Evolutionary conservation across 1,140 invertebrate species (phyloP), one percentile per base, ranked within the genome.

Genomic region (Brachionus koreanus): DNA sequence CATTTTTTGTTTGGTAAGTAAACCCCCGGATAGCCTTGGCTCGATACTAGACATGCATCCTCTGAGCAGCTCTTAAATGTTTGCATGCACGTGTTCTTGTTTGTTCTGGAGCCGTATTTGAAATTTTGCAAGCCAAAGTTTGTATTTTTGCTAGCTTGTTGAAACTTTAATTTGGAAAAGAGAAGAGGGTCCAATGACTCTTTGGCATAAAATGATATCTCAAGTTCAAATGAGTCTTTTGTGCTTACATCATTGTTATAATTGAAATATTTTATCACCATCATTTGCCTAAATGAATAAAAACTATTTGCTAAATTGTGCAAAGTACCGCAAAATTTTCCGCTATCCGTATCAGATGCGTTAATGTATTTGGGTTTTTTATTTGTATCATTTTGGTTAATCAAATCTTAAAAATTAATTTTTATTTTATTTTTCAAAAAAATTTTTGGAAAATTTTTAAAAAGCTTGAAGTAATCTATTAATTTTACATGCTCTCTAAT

Each of bases 101-200:
- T 43, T 42, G 49, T 12, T 19, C 10, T 37, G 2, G 12, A 25
- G 16, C 69, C 69, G 43, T 74, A 74, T 12, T 74, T 74, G 12
- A 74, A 61, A 25, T 79, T 25, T 57, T n/a, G 1, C 13, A 57
- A 25, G 12, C 23, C 29, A 42, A 79, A 65, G 12, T 49, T 69
- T 10, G 10, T 42, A 16, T 65, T 57, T 79, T 61, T 37, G 10
- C 57, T 37, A 35, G 16, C 23, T 79, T 39, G 39, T 23, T 65
- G 49, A 16, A 33, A 79, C 57, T 79, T 79, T 61, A 61, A 19
- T 33, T 79, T 79, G 9, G 76, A 79, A 79, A 61, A 79, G 9
- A 79, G 61, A 35, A 61, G 29, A 6, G 76, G 76, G 29, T 61
- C 49, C 0, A 79, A 25, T 16, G 76, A 61, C 13, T 79, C 61